phyloP scores from a whole-genome alignment of 2,113 vertebrate genomes.

The Glaucomys volans region DNA sequence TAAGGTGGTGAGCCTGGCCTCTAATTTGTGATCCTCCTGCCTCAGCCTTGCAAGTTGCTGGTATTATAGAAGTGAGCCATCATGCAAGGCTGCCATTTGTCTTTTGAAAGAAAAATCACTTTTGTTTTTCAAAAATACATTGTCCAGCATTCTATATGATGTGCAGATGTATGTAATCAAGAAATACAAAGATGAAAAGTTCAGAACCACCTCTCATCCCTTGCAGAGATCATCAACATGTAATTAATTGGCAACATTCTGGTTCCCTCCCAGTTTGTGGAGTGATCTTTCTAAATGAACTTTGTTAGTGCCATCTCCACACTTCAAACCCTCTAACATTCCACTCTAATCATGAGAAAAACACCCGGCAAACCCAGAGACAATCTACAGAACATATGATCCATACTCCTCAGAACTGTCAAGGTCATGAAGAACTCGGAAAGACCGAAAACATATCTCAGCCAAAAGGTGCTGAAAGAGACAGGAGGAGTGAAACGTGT shows the following conservation, averaged over 20 bases:
- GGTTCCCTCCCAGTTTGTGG: neutral
- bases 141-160: neutral
- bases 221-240: neutral
- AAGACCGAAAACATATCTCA: neutral
- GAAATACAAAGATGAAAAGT: slow-evolving; percentile 10
- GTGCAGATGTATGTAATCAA: slow-evolving; percentile 32
- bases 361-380: neutral
- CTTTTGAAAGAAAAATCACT: slow-evolving; percentile 54
- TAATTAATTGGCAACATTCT: neutral
- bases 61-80: neutral
- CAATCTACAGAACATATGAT: neutral
- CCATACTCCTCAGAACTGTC: neutral
- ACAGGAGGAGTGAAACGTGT: neutral
- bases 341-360: neutral
- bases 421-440: neutral
- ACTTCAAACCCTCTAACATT: neutral
- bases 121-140: slow-evolving; percentile 57
- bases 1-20: neutral
- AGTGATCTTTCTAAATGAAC: neutral
- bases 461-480: neutral
- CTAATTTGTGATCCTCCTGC: neutral
- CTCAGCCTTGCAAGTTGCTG: neutral
- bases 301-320: too few relatives aligned
- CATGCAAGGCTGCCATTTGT: neutral
- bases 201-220: neutral